Evolutionary conservation across 2,797 vertebrate genomes (phyloP), one percentile per base, ranked within the genome.

Genomic region (Sciurus vulgaris): DNA sequence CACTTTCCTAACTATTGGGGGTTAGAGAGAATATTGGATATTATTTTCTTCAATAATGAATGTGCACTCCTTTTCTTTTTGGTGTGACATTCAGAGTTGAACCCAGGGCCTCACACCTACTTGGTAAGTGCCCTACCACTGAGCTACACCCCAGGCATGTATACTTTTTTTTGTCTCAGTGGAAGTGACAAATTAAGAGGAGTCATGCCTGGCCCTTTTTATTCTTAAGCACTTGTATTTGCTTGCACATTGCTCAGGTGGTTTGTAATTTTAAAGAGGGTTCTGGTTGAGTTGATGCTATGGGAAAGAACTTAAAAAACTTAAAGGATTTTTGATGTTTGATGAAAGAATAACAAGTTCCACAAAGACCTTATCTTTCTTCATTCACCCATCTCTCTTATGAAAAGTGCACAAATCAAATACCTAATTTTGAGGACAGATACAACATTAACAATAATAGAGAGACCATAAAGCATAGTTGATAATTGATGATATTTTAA

Each of bases 11-110:
- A 70, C 5, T 30, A 7, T 20, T 5, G 8, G 7, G 7, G 18
- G 18, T 30, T 38, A 35, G 15, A 89, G 14, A 63, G 38, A 70
- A 72, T 20, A 54, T 81, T 79, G 76, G 65, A 20, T 38, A 5
- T 84, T 65, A 20, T 51, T 96, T 89, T 79, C 49, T 91, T 87
- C 30, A 76, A 9, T 63, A n/a, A 49, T 54, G 51, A 94, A 76
- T 89, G 17, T 41, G 3, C 85, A 30, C 47, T 89, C 12, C 33
- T 51, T 51, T 51, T 51, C 14, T 51, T 51, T 51, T 51, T 51
- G 49, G 49, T 47, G 12, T 51, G 49, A 11, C 14, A 51, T 3
- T 51, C 49, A 51, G 14, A 13, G 3, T 51, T 51, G 13, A 51
- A 15, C 14, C 12, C 3, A 51, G 44, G 49, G 49, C 12, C 49